These are phyloP conservation scores for Onchidella celtica DNA, from an alignment of 2,888 invertebrate species.

Conservation along the genomic window DNA sequence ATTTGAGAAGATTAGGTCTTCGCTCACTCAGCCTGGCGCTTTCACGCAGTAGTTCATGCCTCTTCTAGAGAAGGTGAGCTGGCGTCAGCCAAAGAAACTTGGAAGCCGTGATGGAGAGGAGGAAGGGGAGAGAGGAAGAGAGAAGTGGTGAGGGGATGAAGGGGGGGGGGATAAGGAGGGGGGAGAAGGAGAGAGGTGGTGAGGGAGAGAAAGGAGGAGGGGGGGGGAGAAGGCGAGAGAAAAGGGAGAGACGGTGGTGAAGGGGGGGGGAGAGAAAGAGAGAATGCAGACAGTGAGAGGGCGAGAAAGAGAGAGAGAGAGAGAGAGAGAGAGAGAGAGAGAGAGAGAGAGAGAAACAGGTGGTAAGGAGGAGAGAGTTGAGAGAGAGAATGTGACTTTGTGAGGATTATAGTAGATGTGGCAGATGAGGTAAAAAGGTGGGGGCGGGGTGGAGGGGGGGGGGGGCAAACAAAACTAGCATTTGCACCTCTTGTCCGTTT, in stretches of 20 bases:
- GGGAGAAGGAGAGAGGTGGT: not conserved
- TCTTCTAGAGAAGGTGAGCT: too few species aligned
- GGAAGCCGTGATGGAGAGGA: too few species aligned
- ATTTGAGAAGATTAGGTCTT: too few species aligned
- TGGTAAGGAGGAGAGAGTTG: not conserved
- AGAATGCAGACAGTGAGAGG: not conserved
- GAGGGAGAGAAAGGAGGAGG: not conserved
- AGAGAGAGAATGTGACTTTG: not conserved
- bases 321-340: not conserved
- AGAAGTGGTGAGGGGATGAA: not conserved
- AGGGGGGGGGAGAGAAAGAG: not conserved
- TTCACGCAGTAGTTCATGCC: too few species aligned
- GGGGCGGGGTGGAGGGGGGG: too few species aligned
- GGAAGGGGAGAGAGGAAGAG: not conserved
- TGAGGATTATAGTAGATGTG: not conserved
- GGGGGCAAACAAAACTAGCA: not conserved
- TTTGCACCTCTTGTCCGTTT: not conserved
- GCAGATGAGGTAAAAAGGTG: not conserved
- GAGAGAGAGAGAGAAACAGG: slow-evolving; percentile 11
- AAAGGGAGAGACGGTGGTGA: not conserved
- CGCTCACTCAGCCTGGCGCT: too few species aligned
- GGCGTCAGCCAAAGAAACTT: too few species aligned
- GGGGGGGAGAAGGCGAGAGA: not conserved
- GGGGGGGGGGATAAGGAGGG: not conserved
- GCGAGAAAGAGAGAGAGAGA: not conserved